Conservation (phyloP, 2,797 vertebrate species). For the Mus spretus region DNA sequence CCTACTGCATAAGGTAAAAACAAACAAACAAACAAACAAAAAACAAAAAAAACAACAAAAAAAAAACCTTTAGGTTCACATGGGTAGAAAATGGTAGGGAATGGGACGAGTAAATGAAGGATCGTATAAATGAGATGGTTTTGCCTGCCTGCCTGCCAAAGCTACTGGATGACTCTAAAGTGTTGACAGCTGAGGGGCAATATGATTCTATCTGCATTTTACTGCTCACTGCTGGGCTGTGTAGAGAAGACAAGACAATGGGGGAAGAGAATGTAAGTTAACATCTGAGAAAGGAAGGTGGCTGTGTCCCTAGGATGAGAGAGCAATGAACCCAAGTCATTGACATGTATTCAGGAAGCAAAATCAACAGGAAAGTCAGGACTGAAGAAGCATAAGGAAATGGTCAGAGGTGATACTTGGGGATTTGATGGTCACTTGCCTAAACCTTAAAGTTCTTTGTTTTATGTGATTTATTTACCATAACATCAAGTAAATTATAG, state of each 20-base stretch:
- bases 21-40: too few species aligned
- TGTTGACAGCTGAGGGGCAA: conserved; percentile 47
- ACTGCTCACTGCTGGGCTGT: conserved; percentile 26
- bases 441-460: conserved; percentile 12
- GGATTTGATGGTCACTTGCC: background rate
- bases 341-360: background rate
- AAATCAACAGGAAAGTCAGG: background rate
- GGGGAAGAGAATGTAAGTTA: background rate
- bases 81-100: background rate
- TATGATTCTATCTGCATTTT: conserved; percentile 45
- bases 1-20: background rate
- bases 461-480: background rate
- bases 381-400: background rate
- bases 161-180: conserved; percentile 32
- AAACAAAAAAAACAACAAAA: too few species aligned
- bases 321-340: background rate
- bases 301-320: too few species aligned
- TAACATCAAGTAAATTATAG: background rate
- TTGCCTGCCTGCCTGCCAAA: conserved; percentile 14
- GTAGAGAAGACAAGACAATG: conserved; percentile 12
- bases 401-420: background rate
- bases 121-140: conserved; percentile 20
- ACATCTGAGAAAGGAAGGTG: background rate
- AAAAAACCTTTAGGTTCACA: background rate
- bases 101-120: background rate